Evolutionary conservation across 2,113 vertebrate genomes (phyloP).

Genomic region (Gobius niger): DNA sequence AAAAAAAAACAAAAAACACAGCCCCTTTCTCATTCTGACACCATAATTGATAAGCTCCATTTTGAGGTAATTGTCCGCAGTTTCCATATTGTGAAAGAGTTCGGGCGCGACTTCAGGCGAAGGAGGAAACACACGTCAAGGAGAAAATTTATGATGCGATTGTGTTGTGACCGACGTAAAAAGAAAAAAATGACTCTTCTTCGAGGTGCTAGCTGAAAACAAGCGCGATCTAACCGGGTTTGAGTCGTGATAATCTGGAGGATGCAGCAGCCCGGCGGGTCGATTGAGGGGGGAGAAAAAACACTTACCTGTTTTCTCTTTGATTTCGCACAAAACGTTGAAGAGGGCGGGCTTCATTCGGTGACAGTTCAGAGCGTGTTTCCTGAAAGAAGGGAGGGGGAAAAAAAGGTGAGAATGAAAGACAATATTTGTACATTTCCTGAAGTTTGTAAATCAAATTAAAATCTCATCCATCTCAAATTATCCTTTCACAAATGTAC

Average conservation of each 20-base stretch:
- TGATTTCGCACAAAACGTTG: constrained; percentile 98
- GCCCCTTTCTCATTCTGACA: constrained; percentile 54
- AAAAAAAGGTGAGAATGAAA: constrained; percentile 61
- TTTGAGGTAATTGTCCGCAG: constrained; percentile 51
- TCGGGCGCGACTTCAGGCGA: constrained; percentile 24
- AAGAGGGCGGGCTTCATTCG: constrained; percentile 99
- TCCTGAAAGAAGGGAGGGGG: constrained; percentile 85
- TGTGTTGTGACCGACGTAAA: constrained; percentile 31
- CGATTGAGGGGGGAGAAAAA: background rate
- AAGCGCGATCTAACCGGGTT: background rate
- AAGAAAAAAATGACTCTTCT: constrained; percentile 19
- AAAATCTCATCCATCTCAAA: too few relatives aligned
- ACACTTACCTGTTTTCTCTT: constrained; percentile 96
- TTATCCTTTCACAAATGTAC: too few relatives aligned
- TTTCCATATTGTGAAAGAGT: constrained; percentile 40
- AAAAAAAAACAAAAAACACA: constrained; percentile 43
- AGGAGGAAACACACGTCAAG: constrained; percentile 45
- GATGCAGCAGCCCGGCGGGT: background rate
- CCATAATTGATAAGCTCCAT: constrained; percentile 48
- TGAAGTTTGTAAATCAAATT: too few relatives aligned
- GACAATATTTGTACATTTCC: too few relatives aligned
- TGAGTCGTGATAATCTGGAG: background rate
- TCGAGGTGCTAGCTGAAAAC: constrained; percentile 22
- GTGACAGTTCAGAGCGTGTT: constrained; percentile 99
- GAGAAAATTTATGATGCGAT: constrained; percentile 45